phyloP scores from a whole-genome alignment of 2,888 invertebrate species.

The Vannuccia rotundouncinata region DNA sequence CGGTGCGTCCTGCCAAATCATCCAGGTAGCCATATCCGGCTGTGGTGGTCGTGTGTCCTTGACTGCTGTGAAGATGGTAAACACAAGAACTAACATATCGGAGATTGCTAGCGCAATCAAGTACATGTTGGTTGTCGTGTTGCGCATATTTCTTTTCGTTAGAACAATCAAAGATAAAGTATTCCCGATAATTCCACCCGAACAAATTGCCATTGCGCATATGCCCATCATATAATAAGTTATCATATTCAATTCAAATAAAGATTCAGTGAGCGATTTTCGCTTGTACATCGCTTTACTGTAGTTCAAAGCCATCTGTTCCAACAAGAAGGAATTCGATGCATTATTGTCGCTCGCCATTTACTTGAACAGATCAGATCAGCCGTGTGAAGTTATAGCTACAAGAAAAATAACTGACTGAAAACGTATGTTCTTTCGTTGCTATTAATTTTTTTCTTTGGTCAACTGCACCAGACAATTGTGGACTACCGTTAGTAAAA shows the following conservation, averaged over 20 bases:
- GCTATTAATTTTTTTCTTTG: no score
- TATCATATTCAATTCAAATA: background rate
- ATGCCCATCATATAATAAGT: slow-evolving; percentile 52
- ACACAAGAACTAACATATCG: slow-evolving; percentile 51
- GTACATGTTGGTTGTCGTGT: slow-evolving; percentile 52
- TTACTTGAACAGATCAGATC: no score
- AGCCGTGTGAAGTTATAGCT: no score
- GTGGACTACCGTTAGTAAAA: no score
- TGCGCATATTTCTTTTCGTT: slow-evolving; percentile 48
- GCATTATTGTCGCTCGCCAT: no score
- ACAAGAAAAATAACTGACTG: no score
- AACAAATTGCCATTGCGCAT: slow-evolving; percentile 50
- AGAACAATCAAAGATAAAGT: slow-evolving; percentile 51
- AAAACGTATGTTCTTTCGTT: no score
- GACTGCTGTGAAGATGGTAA: slow-evolving; percentile 47
- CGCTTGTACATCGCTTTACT: no score
- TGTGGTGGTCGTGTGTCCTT: slow-evolving; percentile 46
- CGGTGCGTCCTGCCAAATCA: slow-evolving; percentile 42
- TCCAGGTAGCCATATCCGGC: slow-evolving; percentile 20
- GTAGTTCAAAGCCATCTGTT: no score
- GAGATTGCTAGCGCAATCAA: slow-evolving; percentile 52
- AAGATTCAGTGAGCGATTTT: no score
- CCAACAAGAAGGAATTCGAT: no score
- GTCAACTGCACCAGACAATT: no score
- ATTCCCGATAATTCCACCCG: slow-evolving; percentile 53